A percentile compares a stretch with the other conserved stretches of the same genome.
Conservation (phyloP, 37 sponge, comb jelly and placozoan genomes). For the Geodia barretti region DNA sequence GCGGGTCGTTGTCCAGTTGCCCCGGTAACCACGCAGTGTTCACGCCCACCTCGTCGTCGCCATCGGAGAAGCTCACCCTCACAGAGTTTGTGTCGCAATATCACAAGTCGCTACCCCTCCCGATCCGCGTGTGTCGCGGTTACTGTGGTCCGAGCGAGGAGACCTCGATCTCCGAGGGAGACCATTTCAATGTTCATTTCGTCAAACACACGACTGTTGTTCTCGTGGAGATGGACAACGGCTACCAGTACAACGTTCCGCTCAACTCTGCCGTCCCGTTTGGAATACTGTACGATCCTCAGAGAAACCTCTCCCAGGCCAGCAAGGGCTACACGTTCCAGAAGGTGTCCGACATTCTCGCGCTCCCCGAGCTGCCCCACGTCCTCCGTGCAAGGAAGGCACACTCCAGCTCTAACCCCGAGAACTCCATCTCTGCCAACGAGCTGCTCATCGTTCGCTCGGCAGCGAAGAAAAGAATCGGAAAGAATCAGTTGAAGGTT, state of each 20-base stretch:
- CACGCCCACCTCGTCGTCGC: neutral
- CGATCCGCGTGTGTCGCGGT: conserved; percentile 43
- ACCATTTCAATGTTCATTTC: conserved; percentile 58
- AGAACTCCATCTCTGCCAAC: conserved; percentile 42
- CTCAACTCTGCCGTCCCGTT: conserved; percentile 50
- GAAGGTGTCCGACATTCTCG: conserved; percentile 45
- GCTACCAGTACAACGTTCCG: conserved; percentile 26
- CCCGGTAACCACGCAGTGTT: neutral
- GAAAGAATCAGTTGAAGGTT: conserved; percentile 41
- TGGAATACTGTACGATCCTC: conserved; percentile 51
- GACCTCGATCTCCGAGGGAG: conserved; percentile 58
- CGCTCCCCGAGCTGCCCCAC: conserved; percentile 38
- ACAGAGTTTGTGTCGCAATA: conserved; percentile 12
- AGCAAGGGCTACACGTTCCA: conserved; percentile 35
- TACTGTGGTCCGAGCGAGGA: conserved; percentile 53
- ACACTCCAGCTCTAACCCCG: conserved; percentile 32
- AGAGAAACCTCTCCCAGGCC: conserved; percentile 17
- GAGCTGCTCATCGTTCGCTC: conserved; percentile 38
- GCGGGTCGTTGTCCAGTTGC: neutral
- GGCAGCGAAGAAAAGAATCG: conserved; percentile 19
- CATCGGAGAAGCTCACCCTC: conserved; percentile 22
- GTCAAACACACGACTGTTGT: conserved; percentile 52
- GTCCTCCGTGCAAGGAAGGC: conserved; percentile 46
- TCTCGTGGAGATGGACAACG: conserved; percentile 26
- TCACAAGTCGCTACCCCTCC: conserved; percentile 26